Base-by-base conservation (phyloP, 2,113 vertebrate genomes). In the Oxyura jamaicensis region DNA sequence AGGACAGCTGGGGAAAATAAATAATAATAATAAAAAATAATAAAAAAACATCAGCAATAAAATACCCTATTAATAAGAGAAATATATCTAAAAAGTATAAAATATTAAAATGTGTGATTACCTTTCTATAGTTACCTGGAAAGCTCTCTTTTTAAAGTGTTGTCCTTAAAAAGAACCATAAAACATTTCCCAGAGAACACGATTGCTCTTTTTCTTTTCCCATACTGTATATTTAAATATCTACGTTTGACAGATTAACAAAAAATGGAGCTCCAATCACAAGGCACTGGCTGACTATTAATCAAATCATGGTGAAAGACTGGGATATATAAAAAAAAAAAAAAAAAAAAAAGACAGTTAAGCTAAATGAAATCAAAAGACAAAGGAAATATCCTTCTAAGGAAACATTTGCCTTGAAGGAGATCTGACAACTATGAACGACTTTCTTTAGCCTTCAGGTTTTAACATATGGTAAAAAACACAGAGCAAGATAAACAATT, bases 1-100 rank as follows among this genome's bases (percentile, higher is more conserved):
- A 72, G 67, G 85, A 77, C 63, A 91, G 68, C 71, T 94, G 67
- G 88, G 59, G 93, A 95, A 92, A 52, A 52, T n/a, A n/a, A n/a
- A n/a, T n/a, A n/a, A n/a, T n/a, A n/a, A n/a, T n/a, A n/a, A n/a
- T n/a, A 25, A 63, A 91, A 95, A 94, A 90, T 21, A 11, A 46
- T 56, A 71, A 77, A 16, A n/a, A 75, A 36, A 83, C 19, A 79
- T 48, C 1, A 1, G 58, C 42, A 91, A 80, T 76, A 85, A 88
- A 88, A 88, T 88, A 75, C 66, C 2, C 55, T 69, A 33, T 44
- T 82, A 18, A 52, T 90, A 48, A 31, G 7, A 76, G 14, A 94
- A 77, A 78, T 35, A 33, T 16, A 48, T 33, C 15, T 94, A 62
- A 80, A 90, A 91, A 68, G 4, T 35, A 76, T 55, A 86, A 80